Conservation (phyloP, 2,888 invertebrate species). For the Lucinisca nassula region DNA sequence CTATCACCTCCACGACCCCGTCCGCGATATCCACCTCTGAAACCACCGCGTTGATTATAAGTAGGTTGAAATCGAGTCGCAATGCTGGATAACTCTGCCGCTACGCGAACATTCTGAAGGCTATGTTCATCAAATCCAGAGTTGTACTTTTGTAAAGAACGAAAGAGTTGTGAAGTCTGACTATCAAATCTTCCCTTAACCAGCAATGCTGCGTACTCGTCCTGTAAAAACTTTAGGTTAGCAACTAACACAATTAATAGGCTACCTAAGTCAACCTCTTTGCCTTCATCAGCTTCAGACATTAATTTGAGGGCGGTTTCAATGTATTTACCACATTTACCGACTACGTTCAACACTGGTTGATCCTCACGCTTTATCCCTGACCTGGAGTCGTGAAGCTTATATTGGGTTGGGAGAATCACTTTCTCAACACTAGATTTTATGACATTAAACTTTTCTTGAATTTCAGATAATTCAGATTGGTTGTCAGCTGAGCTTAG, state of each 20-base stretch:
- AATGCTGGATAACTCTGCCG: background rate
- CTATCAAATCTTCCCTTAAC: conserved; percentile 2
- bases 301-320: conserved; percentile 16
- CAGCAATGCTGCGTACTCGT: background rate
- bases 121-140: background rate
- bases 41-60: background rate
- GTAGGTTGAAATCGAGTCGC: background rate
- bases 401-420: background rate
- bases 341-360: conserved; percentile 1
- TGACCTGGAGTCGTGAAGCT: conserved; percentile 6
- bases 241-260: background rate
- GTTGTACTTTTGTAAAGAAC: conserved; percentile 15
- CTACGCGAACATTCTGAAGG: background rate
- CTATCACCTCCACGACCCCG: background rate
- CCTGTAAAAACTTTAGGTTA: conserved; percentile 8
- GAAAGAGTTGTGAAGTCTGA: conserved; percentile 12
- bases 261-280: background rate
- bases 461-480: background rate
- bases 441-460: conserved; percentile 9
- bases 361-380: conserved; percentile 2
- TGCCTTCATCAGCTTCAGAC: conserved; percentile 1
- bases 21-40: background rate
- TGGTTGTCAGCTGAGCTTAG: background rate
- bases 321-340: conserved; percentile 9
- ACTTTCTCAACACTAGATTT: conserved; percentile 10